Percentiles rank a stretch among this genome's conserved stretches.
phyloP scores from a whole-genome alignment of 2,888 invertebrate genomes.

The Latrodectus hesperus region DNA sequence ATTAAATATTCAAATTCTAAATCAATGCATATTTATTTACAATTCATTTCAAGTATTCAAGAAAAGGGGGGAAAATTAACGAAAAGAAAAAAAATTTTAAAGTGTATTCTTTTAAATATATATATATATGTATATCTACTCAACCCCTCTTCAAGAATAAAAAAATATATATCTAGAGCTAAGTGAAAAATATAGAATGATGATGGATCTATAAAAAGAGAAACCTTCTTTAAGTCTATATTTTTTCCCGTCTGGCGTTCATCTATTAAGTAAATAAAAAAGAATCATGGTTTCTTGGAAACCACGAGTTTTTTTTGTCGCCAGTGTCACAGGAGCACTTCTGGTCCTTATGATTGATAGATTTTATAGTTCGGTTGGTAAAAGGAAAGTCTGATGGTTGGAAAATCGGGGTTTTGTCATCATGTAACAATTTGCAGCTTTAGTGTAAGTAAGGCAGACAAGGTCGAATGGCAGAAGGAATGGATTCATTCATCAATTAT shows the following conservation, averaged over 20 bases:
- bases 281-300: slow-evolving; percentile 35
- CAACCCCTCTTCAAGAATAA: slow-evolving; percentile 12
- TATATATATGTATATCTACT: slow-evolving; percentile 12
- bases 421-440: slow-evolving; percentile 61
- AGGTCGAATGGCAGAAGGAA: slow-evolving; percentile 23
- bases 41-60: too few species aligned
- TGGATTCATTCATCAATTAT: slow-evolving; percentile 49
- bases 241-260: slow-evolving; percentile 19
- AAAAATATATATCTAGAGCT: slow-evolving; percentile 40
- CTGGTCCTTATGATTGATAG: slow-evolving; percentile 46
- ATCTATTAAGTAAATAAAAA: slow-evolving; percentile 37
- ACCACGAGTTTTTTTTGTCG: neutral
- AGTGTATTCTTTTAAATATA: too few species aligned
- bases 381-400: slow-evolving; percentile 5
- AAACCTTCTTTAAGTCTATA: slow-evolving; percentile 18
- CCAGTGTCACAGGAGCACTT: slow-evolving; percentile 44
- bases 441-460: slow-evolving; percentile 25
- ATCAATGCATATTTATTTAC: too few species aligned
- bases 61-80: too few species aligned
- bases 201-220: slow-evolving; percentile 35
- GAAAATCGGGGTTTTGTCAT: slow-evolving; percentile 50
- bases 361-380: slow-evolving; percentile 25
- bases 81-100: too few species aligned
- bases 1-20: too few species aligned
- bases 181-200: slow-evolving; percentile 53